Evolutionary conservation across 2,888 invertebrate genomes (phyloP), one percentile per base, ranked within the genome.

Genomic region (Diaprepes abbreviatus): DNA sequence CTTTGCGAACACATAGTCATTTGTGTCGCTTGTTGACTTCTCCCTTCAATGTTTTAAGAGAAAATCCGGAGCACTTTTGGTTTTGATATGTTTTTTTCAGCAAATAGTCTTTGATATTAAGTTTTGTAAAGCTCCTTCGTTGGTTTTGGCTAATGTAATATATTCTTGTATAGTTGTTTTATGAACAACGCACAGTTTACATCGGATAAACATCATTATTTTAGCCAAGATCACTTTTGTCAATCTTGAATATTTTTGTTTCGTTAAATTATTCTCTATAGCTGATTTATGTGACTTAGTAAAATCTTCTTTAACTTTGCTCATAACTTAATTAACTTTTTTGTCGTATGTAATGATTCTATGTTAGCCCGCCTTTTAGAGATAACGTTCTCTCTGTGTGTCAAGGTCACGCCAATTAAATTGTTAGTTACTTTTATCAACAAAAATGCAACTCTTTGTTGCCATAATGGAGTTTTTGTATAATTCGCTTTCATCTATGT

Each of bases 161-260:
- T 14, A 52, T 14, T 52, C 52, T 6, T 28, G 10, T 10, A 52
- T 6, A 10, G 28, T 24, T 9, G 28, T 52, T 52, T 28, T 52
- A 12, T 21, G 21, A 28, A 52, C 52, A 28, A 28, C 52, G 21
- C 52, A 24, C 7, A 31, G 52, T 52, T 31, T 52, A n/a, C 28
- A 7, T 6, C 52, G 6, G 12, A 28, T 52, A 0, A 52, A 19
- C n/a, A 28, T 31, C 28, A 52, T 19, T 24, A 52, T 52, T n/a
- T 28, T 52, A 9, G 52, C 52, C 0, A 21, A 5, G 12, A 28
- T 1, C n/a, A 31, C 24, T n/a, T 24, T 52, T 9, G 28, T 14
- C 10, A 52, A 28, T 3, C 28, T 14, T 3, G n/a, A 24, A n/a
- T 52, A 52, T 4, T 3, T 12, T 28, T 52, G 28, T 5, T 6